Conservation (phyloP, 2,888 invertebrate genomes). For the Belgica antarctica region DNA sequence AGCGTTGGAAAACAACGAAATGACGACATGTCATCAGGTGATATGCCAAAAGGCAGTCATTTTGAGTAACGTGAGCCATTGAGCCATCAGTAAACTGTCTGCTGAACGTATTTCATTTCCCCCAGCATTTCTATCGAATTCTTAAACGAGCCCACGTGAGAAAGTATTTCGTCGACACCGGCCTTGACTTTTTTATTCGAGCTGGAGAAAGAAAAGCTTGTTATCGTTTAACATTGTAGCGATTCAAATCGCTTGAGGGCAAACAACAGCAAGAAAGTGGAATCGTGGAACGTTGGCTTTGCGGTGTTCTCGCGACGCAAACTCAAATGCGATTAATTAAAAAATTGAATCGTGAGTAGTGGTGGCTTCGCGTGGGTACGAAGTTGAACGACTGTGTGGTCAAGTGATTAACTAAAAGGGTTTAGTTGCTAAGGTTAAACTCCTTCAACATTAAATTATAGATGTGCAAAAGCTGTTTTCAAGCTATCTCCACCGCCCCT, state of each 20-base stretch:
- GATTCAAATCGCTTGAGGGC: neutral
- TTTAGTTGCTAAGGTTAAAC: too few relatives aligned
- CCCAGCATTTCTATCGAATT: too few relatives aligned
- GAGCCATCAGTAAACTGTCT: neutral
- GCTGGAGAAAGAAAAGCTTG: neutral
- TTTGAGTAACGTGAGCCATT: neutral
- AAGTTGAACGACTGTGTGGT: constrained; percentile 10
- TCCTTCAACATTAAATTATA: too few relatives aligned
- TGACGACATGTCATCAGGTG: too few relatives aligned
- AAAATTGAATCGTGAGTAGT: neutral
- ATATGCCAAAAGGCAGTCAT: too few relatives aligned
- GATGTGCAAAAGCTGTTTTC: too few relatives aligned
- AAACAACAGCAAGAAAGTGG: neutral
- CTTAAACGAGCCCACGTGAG: neutral
- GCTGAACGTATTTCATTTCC: too few relatives aligned
- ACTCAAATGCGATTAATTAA: neutral
- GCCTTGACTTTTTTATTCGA: constrained; percentile 2
- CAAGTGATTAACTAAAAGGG: too few relatives aligned
- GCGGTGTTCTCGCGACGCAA: neutral
- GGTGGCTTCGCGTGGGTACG: neutral
- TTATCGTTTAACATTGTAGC: neutral
- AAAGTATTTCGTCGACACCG: neutral
- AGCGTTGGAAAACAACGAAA: too few relatives aligned
- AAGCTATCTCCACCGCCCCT: too few relatives aligned
- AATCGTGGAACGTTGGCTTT: neutral